Evolutionary conservation across 92 coral and sea anemone genomes (phyloP), one percentile per base, ranked within the genome.

Genomic region (Micromussa lordhowensis): DNA sequence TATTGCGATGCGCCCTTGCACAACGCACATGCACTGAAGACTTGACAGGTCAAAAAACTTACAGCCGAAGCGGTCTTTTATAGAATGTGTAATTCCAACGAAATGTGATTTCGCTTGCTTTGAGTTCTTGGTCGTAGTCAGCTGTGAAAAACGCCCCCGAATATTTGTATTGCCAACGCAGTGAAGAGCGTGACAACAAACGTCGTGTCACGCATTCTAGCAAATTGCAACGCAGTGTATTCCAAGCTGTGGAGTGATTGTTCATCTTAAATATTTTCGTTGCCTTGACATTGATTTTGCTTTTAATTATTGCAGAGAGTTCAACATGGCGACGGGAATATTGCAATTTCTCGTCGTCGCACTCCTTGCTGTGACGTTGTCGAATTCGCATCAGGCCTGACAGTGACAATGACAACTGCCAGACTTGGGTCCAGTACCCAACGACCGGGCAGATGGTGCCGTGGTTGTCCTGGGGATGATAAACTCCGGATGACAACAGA

Each of bases 401-500:
- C 83, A 58, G 59, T 86, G 89, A 86, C 83, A 14, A 40, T 86
- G 89, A 86, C 89, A 86, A 48, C 59, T 29, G 83, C 74, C 89
- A 19, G 40, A 54, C 82, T 6, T 86, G 89, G 89, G 83, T 44
- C 77, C 88, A 61, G 82, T 44, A 76, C 58, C 29, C 75, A 58
- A 77, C 32, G 68, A 35, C 19, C 89, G 83, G 51, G 12, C 83
- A 31, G 38, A 64, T 5, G 83, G 89, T 26, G 64, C 83, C 83
- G 89, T 86, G 74, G 82, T 86, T 44, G 83, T 86, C 89, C 83
- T 86, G 77, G 89, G 83, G 44, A 64, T 86, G 77, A 51, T 86
- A 34, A 79, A 66, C 36, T 84, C 80, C 55, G 30, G 31, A 40
- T 64, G 83, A 77, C 89, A 51, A n/a, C n/a, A n/a, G n/a, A n/a